A percentile compares a stretch with the other conserved stretches of the same genome.
Conservation (phyloP, 2,888 invertebrate species). For the Andrena trimmerana region DNA sequence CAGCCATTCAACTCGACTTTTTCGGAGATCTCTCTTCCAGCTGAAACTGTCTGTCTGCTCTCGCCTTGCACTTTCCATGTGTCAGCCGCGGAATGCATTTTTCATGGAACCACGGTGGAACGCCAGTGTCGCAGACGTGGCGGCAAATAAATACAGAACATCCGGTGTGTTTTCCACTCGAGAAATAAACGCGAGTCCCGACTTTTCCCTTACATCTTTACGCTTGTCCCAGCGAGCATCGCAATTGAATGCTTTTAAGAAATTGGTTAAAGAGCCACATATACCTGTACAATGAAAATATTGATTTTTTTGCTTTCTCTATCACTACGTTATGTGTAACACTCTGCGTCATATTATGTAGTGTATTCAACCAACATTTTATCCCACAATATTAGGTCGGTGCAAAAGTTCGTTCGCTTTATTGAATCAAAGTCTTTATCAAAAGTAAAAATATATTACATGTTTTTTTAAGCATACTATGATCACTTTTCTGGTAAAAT, state of each 20-base stretch:
- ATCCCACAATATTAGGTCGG: too few relatives aligned
- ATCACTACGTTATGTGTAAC: too few relatives aligned
- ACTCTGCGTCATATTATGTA: too few relatives aligned
- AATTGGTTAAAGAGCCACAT: background rate
- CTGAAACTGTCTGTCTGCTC: conserved; percentile 35
- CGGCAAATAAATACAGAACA: conserved; percentile 38
- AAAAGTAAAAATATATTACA: too few relatives aligned
- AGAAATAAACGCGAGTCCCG: background rate
- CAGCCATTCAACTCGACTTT: conserved; percentile 16
- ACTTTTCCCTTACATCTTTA: background rate
- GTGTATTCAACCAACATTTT: too few relatives aligned
- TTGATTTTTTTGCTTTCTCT: too few relatives aligned
- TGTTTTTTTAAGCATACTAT: too few relatives aligned
- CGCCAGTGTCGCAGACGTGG: conserved; percentile 13
- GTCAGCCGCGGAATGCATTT: conserved; percentile 56
- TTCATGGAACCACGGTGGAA: conserved; percentile 51
- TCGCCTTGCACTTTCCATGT: conserved; percentile 33
- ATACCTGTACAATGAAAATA: too few relatives aligned
- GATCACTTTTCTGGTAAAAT: too few relatives aligned
- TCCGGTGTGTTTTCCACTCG: background rate
- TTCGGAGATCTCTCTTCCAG: conserved; percentile 21
- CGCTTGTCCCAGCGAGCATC: background rate
- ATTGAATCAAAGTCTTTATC: too few relatives aligned
- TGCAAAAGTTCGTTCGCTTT: too few relatives aligned
- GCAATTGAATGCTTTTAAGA: background rate